Evolutionary conservation across 2,797 vertebrate genomes (phyloP), one percentile per base, ranked within the genome.

Genomic region (Typhlichthys eigenmanni): DNA sequence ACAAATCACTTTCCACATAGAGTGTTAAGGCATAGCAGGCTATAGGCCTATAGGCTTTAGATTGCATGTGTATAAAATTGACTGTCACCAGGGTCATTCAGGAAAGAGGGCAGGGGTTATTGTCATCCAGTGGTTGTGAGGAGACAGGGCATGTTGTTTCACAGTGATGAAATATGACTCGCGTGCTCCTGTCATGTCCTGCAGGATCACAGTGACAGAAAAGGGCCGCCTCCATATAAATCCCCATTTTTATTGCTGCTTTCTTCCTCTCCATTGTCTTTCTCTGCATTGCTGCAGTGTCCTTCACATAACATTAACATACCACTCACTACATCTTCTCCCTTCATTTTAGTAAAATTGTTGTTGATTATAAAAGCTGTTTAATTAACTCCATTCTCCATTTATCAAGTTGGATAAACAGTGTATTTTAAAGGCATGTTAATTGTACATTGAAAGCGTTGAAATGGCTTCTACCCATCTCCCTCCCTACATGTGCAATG

Each of bases 111-210:
- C 75, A 79, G 77, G 75, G 77, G 74, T 79, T 78, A 86, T 85
- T 87, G 86, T 86, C 64, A 77, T 9, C 68, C 24, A 1, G 68
- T 80, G 78, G 77, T 82, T 72, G 54, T 64, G 49, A n/a, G 79
- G 55, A 75, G 80, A 80, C 24, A 63, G 81, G 67, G 63, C 32
- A 47, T 79, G 80, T 78, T 83, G 83, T 76, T 48, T 72, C 66
- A 70, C 69, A 72, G 75, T 51, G 78, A 85, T 87, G 88, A 91
- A 90, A 91, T 91, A 91, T 83, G 91, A 91, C 89, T 89, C 65
- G 68, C 78, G 84, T 84, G 80, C 75, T 85, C 68, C 81, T 88
- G 83, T 72, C 84, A 79, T 62, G 79, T 79, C 89, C 82, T 75
- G 53, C 70, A 74, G 83, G 89, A 90, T 84, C 84, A 66, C 68